Conservation (phyloP, 2,888 invertebrate species). For the Prosapia bicincta region DNA sequence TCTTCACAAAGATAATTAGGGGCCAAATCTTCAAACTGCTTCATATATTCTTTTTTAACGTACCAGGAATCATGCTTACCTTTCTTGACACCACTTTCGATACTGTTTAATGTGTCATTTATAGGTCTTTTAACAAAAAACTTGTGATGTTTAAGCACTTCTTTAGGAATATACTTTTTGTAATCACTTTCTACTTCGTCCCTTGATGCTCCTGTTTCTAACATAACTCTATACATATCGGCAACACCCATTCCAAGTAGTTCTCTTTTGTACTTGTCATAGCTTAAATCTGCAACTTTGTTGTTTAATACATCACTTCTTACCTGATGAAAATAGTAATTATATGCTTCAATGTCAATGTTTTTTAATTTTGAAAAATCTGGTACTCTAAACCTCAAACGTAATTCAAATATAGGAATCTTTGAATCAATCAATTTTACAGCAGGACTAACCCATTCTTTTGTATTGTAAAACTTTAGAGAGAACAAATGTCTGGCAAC, state of each 20-base stretch:
- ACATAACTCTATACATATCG: conserved; percentile 80
- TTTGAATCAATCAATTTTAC: conserved; percentile 51
- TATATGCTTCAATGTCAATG: conserved; percentile 71
- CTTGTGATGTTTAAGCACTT: conserved; percentile 68
- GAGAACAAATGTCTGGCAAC: conserved; percentile 75
- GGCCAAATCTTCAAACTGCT: conserved; percentile 73
- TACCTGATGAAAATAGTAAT: conserved; percentile 84
- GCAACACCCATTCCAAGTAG: conserved; percentile 80
- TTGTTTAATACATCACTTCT: conserved; percentile 76
- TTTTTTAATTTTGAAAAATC: conserved; percentile 58
- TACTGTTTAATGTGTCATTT: conserved; percentile 57
- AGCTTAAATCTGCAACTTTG: conserved; percentile 73
- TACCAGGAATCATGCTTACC: conserved; percentile 58
- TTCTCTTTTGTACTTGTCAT: conserved; percentile 72
- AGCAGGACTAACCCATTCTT: conserved; percentile 68
- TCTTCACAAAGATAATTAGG: conserved; percentile 79
- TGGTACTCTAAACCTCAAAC: conserved; percentile 75
- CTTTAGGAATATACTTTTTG: conserved; percentile 78
- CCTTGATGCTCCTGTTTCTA: conserved; percentile 65
- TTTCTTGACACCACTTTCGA: conserved; percentile 47
- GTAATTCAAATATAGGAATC: conserved; percentile 60
- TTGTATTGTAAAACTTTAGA: conserved; percentile 60
- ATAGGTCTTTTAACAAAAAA: conserved; percentile 75
- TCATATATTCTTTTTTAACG: conserved; percentile 76
- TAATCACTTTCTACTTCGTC: conserved; percentile 73